Evolutionary conservation across 2,113 vertebrate species (phyloP).

Genomic region (Gadus macrocephalus): DNA sequence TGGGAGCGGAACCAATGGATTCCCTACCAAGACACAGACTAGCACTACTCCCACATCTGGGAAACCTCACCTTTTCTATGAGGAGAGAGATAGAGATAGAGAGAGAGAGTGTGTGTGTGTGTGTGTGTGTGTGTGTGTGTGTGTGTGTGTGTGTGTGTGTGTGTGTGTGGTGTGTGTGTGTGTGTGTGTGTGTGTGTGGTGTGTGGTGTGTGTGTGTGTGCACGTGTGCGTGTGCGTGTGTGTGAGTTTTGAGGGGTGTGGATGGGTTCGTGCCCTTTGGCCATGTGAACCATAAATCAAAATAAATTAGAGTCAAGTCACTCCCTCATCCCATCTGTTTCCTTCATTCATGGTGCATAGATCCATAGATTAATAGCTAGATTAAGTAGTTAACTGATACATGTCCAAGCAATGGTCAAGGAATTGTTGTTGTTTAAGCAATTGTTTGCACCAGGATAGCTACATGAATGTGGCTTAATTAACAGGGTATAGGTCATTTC

Average conservation of each 20-base stretch:
- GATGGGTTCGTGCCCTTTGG: conserved; percentile 21
- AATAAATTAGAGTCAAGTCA: conserved; percentile 56
- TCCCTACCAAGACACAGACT: too few relatives aligned
- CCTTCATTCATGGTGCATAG: background rate
- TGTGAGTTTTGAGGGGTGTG: background rate
- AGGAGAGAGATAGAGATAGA: conserved; percentile 1
- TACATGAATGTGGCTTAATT: background rate
- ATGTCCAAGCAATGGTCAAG: too few relatives aligned
- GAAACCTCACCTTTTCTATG: too few relatives aligned
- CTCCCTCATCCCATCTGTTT: conserved; percentile 35
- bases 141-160: too few relatives aligned
- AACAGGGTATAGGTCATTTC: background rate
- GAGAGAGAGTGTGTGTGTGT: too few relatives aligned
- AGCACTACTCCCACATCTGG: too few relatives aligned
- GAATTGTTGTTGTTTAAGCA: background rate
- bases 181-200: background rate
- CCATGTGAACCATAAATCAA: conserved; percentile 55
- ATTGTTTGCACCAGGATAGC: background rate
- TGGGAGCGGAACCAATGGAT: background rate
- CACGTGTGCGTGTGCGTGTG: too few relatives aligned
- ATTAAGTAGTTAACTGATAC: too few relatives aligned
- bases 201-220: too few relatives aligned
- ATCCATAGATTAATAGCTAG: background rate
- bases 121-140: too few relatives aligned
- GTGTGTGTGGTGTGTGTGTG: too few relatives aligned